These are phyloP conservation scores for Eriosoma lanigerum DNA, from an alignment of 1,140 invertebrate genomes.

Conservation along the genomic window DNA sequence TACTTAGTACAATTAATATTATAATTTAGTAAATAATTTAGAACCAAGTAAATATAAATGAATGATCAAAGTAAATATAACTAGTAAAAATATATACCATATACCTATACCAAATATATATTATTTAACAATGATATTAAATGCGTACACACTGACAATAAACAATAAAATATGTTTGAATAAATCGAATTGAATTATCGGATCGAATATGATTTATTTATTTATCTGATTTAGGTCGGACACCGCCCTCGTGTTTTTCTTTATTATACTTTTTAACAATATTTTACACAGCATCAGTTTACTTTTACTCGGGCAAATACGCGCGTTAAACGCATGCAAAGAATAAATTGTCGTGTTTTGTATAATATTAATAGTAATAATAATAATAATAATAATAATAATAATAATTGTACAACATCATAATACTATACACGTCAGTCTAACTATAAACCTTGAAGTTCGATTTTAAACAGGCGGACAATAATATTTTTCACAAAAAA, in stretches of 20 bases:
- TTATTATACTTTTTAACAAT: background rate
- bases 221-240: background rate
- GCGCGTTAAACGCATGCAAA: background rate
- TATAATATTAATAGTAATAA: background rate
- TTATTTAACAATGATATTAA: background rate
- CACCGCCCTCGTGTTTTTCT: background rate
- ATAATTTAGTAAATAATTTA: too few relatives aligned
- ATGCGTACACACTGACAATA: too few relatives aligned
- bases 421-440: too few relatives aligned
- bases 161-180: background rate
- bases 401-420: background rate
- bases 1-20: too few relatives aligned
- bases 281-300: background rate
- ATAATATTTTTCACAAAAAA: too few relatives aligned
- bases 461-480: background rate
- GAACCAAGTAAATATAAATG: too few relatives aligned
- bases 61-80: too few relatives aligned
- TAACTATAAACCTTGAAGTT: background rate
- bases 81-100: too few relatives aligned
- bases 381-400: background rate
- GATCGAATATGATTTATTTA: background rate
- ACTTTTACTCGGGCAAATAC: background rate
- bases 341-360: too few relatives aligned
- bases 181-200: background rate
- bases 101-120: too few relatives aligned